Evolutionary conservation across 2,888 invertebrate species (phyloP).

Genomic region (Mechanitis messenoides): DNA sequence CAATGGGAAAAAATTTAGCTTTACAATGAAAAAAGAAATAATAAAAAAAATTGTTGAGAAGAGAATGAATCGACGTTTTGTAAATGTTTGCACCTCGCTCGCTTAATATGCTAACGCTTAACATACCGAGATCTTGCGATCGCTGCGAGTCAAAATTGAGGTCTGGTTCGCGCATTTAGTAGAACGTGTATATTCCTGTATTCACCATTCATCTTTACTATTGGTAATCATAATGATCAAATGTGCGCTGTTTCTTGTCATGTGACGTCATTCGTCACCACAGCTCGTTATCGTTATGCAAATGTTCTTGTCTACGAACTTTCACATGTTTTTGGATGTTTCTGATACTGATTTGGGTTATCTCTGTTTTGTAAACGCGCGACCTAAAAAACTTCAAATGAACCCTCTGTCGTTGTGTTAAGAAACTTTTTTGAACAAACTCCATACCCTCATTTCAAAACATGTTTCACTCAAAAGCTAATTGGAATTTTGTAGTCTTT

Average conservation of each 20-base stretch:
- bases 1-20: no score
- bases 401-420: background rate
- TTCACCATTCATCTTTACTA: background rate
- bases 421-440: constrained; percentile 6
- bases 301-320: constrained; percentile 53
- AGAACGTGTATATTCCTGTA: no score
- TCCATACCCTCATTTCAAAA: constrained; percentile 1
- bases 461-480: constrained; percentile 4
- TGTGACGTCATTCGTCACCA: background rate
- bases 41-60: no score
- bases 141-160: no score
- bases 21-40: no score
- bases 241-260: no score
- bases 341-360: constrained; percentile 63
- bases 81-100: no score
- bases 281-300: constrained; percentile 44
- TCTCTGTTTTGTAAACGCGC: constrained; percentile 41
- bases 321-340: constrained; percentile 53
- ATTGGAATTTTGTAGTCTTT: constrained; percentile 4
- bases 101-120: background rate
- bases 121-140: no score
- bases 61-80: no score
- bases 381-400: constrained; percentile 8
- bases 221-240: no score
- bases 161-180: no score